A percentile compares a stretch with the other conserved stretches of the same genome.
phyloP scores from a whole-genome alignment of 2,888 invertebrate species.

The Marronus borbonicus region DNA sequence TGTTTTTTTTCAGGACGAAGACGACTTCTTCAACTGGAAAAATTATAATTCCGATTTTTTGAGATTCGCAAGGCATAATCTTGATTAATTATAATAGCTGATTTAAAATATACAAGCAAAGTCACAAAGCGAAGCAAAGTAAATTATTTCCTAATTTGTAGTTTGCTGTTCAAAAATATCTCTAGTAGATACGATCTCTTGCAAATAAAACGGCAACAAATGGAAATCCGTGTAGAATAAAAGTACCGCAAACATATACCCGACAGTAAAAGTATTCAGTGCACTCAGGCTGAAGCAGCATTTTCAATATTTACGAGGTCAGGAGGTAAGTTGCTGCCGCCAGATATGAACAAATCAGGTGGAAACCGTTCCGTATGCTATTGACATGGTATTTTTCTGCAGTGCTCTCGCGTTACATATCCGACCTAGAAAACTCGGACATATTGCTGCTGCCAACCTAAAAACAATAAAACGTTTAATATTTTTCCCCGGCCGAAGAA shows the following conservation, averaged over 20 bases:
- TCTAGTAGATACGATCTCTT: too few species aligned
- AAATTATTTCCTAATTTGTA: too few species aligned
- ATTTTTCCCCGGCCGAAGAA: not conserved
- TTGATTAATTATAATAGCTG: too few species aligned
- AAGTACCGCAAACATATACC: not conserved
- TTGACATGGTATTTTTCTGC: conserved; percentile 28
- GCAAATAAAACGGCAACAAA: too few species aligned
- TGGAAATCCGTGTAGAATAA: too few species aligned
- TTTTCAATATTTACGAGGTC: conserved; percentile 26
- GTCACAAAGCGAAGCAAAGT: too few species aligned
- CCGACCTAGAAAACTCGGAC: not conserved
- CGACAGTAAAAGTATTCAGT: conserved; percentile 12
- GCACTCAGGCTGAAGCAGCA: not conserved
- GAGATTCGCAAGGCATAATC: too few species aligned
- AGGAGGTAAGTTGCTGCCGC: conserved; percentile 10
- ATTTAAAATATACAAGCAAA: too few species aligned
- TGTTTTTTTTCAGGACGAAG: too few species aligned
- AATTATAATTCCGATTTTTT: too few species aligned
- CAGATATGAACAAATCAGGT: conserved; percentile 16
- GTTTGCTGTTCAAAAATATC: too few species aligned
- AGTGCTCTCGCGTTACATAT: not conserved
- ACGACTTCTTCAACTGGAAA: too few species aligned
- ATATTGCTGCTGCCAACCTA: not conserved
- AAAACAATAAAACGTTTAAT: not conserved
- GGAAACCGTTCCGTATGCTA: conserved; percentile 37